Evolutionary conservation across 2,888 invertebrate species (phyloP).

Genomic region (Anoplius nigerrimus): DNA sequence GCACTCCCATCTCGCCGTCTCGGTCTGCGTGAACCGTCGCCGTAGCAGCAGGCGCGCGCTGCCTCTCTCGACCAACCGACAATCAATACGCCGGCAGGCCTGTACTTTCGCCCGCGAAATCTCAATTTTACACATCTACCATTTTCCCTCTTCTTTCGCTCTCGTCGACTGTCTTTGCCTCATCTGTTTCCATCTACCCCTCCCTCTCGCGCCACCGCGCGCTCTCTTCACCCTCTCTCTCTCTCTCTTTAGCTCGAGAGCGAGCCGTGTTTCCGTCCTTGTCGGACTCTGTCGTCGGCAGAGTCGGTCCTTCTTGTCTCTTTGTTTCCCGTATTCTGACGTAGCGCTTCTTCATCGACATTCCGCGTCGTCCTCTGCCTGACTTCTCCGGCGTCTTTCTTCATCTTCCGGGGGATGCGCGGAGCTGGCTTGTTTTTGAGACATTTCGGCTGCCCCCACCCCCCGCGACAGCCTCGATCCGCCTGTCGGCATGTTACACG

Average conservation of each 20-base stretch:
- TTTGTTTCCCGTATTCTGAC: no score
- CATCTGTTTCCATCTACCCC: neutral
- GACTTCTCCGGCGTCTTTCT: neutral
- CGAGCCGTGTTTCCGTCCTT: slow-evolving; percentile 15
- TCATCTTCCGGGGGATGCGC: neutral
- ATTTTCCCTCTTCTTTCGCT: slow-evolving; percentile 13
- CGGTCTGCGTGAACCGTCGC: slow-evolving; percentile 38
- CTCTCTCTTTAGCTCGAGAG: neutral
- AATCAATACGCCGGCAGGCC: slow-evolving; percentile 72
- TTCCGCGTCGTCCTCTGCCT: no score
- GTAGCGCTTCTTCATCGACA: no score
- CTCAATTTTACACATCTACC: slow-evolving; percentile 56
- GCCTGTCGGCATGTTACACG: no score
- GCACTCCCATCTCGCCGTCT: slow-evolving; percentile 13
- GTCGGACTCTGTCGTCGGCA: slow-evolving; percentile 1
- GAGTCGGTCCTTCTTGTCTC: slow-evolving; percentile 10
- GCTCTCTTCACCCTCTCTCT: neutral
- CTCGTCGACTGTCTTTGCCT: neutral
- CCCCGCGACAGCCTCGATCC: neutral
- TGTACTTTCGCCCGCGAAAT: slow-evolving; percentile 69
- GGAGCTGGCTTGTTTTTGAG: no score
- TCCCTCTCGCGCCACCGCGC: neutral
- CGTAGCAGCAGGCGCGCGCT: slow-evolving; percentile 49
- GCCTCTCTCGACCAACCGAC: slow-evolving; percentile 53
- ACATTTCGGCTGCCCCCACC: slow-evolving; percentile 9